Percentiles rank a stretch among this genome's conserved stretches.
phyloP scores from a whole-genome alignment of 2,113 vertebrate genomes.

The Meles meles region DNA sequence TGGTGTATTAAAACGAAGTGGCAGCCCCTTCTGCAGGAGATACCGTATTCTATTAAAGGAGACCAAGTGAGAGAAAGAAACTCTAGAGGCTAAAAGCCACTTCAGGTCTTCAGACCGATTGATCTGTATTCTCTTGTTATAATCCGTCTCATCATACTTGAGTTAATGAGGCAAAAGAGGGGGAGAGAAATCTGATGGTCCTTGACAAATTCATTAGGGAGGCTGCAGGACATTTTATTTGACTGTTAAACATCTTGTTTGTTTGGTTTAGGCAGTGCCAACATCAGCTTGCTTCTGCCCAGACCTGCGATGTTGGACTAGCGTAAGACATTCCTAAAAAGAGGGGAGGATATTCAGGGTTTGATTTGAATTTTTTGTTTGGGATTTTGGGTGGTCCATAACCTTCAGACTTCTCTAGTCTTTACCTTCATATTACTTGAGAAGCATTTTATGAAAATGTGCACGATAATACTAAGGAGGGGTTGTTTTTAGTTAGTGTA shows the following conservation, averaged over 20 bases:
- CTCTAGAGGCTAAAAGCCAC: conserved; percentile 85
- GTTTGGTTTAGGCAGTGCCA: conserved; percentile 85
- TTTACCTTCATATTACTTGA: neutral
- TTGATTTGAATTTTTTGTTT: conserved; percentile 29
- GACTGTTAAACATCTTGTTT: conserved; percentile 87
- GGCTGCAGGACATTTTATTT: conserved; percentile 86
- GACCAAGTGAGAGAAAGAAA: conserved; percentile 73
- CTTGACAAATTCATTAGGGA: conserved; percentile 90
- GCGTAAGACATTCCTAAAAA: conserved; percentile 36
- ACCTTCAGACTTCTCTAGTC: neutral
- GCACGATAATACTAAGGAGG: neutral
- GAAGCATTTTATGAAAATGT: neutral
- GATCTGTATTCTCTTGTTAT: conserved; percentile 86
- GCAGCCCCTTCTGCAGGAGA: conserved; percentile 78
- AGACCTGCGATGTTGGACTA: conserved; percentile 72
- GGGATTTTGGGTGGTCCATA: neutral
- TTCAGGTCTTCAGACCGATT: conserved; percentile 84
- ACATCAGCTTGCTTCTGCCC: conserved; percentile 80
- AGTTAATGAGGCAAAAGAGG: conserved; percentile 88
- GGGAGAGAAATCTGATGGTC: conserved; percentile 83
- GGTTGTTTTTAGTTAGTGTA: neutral
- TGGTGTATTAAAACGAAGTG: conserved; percentile 75
- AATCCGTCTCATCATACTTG: conserved; percentile 87
- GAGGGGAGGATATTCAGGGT: neutral
- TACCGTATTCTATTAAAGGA: conserved; percentile 75